Evolutionary conservation across 2,113 vertebrate genomes (phyloP).

Genomic region (Mesembrinibis cayennensis): DNA sequence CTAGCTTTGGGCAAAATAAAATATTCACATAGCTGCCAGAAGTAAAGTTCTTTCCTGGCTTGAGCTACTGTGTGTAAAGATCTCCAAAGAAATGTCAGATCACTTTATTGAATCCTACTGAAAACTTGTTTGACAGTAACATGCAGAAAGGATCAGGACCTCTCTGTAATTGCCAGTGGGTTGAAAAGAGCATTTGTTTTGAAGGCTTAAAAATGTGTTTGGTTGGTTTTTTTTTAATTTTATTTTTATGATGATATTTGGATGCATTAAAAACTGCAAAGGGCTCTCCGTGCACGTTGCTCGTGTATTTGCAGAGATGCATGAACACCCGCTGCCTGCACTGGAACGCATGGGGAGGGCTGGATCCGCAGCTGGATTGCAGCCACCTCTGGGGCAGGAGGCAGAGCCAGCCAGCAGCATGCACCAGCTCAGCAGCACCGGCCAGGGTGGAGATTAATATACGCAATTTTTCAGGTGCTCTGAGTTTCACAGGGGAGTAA

Average conservation of each 20-base stretch:
- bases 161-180: slow-evolving; percentile 51
- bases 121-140: slow-evolving; percentile 82
- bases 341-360: neutral
- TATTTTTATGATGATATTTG: neutral
- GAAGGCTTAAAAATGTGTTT: neutral
- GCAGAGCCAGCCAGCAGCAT: neutral
- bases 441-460: neutral
- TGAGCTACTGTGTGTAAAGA: slow-evolving; percentile 75
- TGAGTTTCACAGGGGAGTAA: neutral
- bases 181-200: slow-evolving; percentile 54
- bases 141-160: slow-evolving; percentile 72
- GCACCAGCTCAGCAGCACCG: neutral
- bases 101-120: slow-evolving; percentile 82
- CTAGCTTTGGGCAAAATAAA: slow-evolving; percentile 83
- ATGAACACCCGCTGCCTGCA: rapidly evolving
- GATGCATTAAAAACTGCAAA: neutral
- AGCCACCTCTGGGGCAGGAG: neutral
- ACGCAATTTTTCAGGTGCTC: neutral
- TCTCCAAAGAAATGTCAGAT: slow-evolving; percentile 82
- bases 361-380: neutral
- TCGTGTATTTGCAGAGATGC: neutral
- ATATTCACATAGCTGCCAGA: slow-evolving; percentile 70
- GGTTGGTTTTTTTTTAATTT: rapidly evolving
- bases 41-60: slow-evolving; percentile 78
- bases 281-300: rapidly evolving